A percentile compares a stretch with the other conserved stretches of the same genome.
phyloP scores from a whole-genome alignment of 2,113 vertebrate species.

The Spea multiplicata region DNA sequence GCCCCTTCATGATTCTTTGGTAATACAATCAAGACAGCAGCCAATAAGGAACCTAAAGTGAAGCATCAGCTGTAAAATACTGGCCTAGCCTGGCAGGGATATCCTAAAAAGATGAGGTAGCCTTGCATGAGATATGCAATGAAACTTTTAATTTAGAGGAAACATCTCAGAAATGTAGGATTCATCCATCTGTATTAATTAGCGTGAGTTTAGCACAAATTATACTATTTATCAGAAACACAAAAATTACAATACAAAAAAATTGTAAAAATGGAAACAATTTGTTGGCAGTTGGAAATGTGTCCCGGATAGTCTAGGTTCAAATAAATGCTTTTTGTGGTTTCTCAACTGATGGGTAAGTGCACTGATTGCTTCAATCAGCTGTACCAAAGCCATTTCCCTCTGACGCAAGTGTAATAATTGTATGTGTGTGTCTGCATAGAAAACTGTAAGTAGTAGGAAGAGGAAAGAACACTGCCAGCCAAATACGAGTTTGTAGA shows the following conservation, averaged over 20 bases:
- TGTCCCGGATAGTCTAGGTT: neutral
- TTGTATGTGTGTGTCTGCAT: slow-evolving; percentile 43
- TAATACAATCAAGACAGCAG: too few relatives aligned
- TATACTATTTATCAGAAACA: slow-evolving; percentile 9
- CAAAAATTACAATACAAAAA: too few relatives aligned
- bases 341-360: slow-evolving; percentile 10
- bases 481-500: neutral
- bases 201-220: neutral
- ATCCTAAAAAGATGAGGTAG: too few relatives aligned
- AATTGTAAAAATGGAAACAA: neutral
- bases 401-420: slow-evolving; percentile 49
- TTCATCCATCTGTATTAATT: neutral
- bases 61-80: too few relatives aligned
- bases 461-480: slow-evolving; percentile 41
- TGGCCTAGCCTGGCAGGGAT: too few relatives aligned
- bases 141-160: too few relatives aligned
- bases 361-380: neutral
- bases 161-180: too few relatives aligned
- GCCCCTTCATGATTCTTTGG: too few relatives aligned
- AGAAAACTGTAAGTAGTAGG: slow-evolving; percentile 32
- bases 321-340: slow-evolving; percentile 14
- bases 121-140: too few relatives aligned
- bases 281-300: neutral
- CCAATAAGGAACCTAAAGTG: too few relatives aligned
- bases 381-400: slow-evolving; percentile 12